These are phyloP conservation scores for Tenthredo scrophulariae DNA, from an alignment of 2,888 invertebrate genomes.

Conservation along the genomic window DNA sequence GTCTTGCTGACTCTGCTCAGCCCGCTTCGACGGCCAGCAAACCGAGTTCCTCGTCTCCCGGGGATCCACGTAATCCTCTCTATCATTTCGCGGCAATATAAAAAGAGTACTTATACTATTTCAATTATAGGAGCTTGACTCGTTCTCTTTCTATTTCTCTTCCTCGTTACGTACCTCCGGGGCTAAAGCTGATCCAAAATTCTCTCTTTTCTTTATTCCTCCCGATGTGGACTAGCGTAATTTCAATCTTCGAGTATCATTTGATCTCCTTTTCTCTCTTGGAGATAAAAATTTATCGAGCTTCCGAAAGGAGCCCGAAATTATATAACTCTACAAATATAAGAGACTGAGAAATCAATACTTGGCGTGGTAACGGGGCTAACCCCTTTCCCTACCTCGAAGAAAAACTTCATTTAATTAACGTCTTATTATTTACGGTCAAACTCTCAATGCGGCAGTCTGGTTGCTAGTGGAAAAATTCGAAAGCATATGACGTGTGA, in stretches of 20 bases:
- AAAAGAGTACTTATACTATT: constrained; percentile 73
- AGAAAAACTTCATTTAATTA: constrained; percentile 33
- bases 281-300: background rate
- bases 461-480: constrained; percentile 17
- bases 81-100: constrained; percentile 73
- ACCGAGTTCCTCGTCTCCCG: constrained; percentile 59
- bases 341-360: constrained; percentile 30
- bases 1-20: constrained; percentile 64
- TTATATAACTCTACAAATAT: background rate
- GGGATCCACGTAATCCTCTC: constrained; percentile 73
- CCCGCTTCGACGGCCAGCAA: constrained; percentile 48
- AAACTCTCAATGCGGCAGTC: constrained; percentile 22
- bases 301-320: background rate
- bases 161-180: constrained; percentile 6
- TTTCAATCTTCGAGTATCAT: constrained; percentile 25
- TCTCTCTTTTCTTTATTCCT: background rate
- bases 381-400: background rate
- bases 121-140: constrained; percentile 63
- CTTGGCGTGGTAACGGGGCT: background rate
- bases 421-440: constrained; percentile 44
- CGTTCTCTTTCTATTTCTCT: constrained; percentile 19
- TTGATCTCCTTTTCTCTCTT: background rate
- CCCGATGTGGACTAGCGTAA: background rate
- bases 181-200: constrained; percentile 13
- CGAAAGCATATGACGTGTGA: background rate